phyloP scores from a whole-genome alignment of 2,888 invertebrate species.

The Eupithecia dodoneata region DNA sequence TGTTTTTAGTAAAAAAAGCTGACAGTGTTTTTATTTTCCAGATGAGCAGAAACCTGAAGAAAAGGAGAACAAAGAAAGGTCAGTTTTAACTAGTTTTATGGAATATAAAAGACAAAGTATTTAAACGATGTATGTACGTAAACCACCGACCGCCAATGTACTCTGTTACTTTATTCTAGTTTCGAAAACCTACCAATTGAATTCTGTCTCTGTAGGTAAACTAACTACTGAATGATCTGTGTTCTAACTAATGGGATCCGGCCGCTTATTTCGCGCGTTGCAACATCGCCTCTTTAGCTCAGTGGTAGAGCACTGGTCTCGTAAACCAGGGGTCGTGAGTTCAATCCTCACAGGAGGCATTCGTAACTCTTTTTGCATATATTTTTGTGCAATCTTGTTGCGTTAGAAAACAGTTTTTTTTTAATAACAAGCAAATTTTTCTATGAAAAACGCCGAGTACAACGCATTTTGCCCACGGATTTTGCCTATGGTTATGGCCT shows the following conservation, averaged over 20 bases:
- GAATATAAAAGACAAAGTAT: not conserved
- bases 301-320: constrained; percentile 94
- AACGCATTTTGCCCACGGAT: not conserved
- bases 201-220: not conserved
- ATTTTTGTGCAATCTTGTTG: not conserved
- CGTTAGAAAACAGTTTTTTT: not conserved
- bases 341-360: constrained; percentile 92
- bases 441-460: not conserved
- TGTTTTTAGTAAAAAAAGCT: not conserved
- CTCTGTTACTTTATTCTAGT: not conserved
- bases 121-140: not conserved
- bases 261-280: constrained; percentile 60
- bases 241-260: constrained; percentile 38
- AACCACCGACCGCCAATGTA: not conserved
- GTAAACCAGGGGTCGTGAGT: constrained; percentile 94
- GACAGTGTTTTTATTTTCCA: constrained; percentile 48
- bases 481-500: not conserved
- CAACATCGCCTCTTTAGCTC: constrained; percentile 89
- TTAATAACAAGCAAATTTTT: not conserved
- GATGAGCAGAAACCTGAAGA: constrained; percentile 39
- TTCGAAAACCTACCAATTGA: not conserved
- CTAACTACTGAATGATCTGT: constrained; percentile 12
- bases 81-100: constrained; percentile 45
- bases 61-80: constrained; percentile 35
- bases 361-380: constrained; percentile 26